Evolutionary conservation across 2,888 invertebrate species (phyloP), one percentile per base, ranked within the genome.

Genomic region (Alcis repandata): DNA sequence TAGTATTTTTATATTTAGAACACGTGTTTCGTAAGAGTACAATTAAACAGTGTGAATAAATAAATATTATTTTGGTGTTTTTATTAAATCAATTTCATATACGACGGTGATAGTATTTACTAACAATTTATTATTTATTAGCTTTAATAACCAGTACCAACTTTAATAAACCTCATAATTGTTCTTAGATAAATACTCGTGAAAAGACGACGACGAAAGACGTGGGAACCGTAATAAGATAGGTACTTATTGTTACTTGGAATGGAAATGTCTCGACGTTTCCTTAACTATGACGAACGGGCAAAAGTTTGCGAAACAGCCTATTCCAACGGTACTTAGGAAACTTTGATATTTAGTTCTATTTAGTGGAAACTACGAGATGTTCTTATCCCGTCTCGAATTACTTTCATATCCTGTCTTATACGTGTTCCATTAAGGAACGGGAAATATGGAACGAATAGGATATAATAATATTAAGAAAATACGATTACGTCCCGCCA

Each of bases 341-440:
- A 19, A 66, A 66, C 65, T 66, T 60, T 57, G 38, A 59, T 60
- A 61, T 61, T 66, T 66, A 61, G 65, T 52, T 66, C 45, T 66
- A 66, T 66, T 66, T 57, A 66, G 65, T 66, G 60, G 65, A 66
- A 66, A 66, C 60, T 61, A 41, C 57, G 65, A 60, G 56, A 60
- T 60, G 65, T 66, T 66, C 60, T 66, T 66, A 66, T 60, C 60
- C 60, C 65, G 22, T 52, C 57, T 57, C 33, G 57, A 66, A 61
- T 66, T 61, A 66, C 60, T 66, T 61, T 43, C 65, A 58, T 66
- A 66, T 66, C 65, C 65, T 60, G 65, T 66, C 65, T 66, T 66
- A 53, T 66, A 66, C 65, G 65, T 66, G 65, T 66, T 60, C 65
- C 65, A 66, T 66, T 61, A 66, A 49, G 56, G 45, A 52, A 53